Conservation (phyloP, 2,797 vertebrate genomes). For the Galagoides demidoff region DNA sequence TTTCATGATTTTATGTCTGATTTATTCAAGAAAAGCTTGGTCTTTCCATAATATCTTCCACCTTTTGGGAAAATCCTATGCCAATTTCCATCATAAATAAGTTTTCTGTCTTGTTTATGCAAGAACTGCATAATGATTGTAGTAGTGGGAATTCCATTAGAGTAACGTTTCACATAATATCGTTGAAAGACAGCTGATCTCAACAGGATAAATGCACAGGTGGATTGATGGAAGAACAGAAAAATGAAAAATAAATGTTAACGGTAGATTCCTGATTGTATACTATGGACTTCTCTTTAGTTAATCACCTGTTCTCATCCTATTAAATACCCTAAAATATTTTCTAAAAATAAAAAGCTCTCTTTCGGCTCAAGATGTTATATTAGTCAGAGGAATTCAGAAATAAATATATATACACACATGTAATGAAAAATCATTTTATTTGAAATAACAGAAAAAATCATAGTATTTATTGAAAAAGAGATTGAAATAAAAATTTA, state of each 20-base stretch:
- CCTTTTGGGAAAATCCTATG: not conserved
- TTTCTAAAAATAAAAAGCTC: not conserved
- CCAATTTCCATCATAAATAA: not conserved
- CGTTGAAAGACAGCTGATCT: not conserved
- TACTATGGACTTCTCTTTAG: not conserved
- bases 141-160: not conserved
- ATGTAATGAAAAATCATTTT: not conserved
- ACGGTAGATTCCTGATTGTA: not conserved
- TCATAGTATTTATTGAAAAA: not conserved
- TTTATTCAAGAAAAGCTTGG: not conserved
- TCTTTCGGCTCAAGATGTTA: not conserved
- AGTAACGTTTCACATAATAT: not conserved
- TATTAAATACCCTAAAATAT: constrained; percentile 14
- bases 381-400: not conserved
- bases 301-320: not conserved
- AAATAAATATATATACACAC: not conserved
- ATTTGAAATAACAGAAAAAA: constrained; percentile 18
- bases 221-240: not conserved
- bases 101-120: not conserved
- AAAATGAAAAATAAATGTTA: not conserved
- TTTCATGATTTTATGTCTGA: not conserved
- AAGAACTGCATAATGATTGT: not conserved
- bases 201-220: not conserved
- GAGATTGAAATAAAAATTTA: not conserved
- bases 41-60: not conserved